Evolutionary conservation across 2,888 invertebrate genomes (phyloP).

Genomic region (Agrypnus murinus): DNA sequence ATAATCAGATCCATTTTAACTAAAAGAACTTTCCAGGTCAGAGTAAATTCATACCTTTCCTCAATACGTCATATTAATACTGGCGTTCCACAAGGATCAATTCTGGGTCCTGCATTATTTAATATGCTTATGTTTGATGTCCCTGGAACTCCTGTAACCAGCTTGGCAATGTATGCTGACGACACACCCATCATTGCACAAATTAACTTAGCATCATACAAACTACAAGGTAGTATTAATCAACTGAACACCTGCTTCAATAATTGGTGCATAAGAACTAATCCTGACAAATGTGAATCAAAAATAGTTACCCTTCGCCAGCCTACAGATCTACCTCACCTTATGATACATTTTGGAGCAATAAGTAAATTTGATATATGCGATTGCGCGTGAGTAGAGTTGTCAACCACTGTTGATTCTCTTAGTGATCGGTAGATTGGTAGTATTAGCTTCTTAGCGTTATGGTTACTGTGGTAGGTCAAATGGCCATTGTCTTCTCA

Average conservation of each 20-base stretch:
- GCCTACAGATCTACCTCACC: background rate
- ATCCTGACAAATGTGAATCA: no score
- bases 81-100: no score
- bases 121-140: background rate
- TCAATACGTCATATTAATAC: background rate
- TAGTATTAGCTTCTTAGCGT: no score
- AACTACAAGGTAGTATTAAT: slow-evolving; percentile 3
- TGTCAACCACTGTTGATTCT: no score
- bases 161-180: slow-evolving; percentile 11
- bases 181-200: background rate
- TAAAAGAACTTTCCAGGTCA: no score
- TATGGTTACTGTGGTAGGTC: no score
- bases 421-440: no score
- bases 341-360: no score
- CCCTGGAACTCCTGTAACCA: background rate
- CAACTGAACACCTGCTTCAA: slow-evolving; percentile 5
- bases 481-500: no score
- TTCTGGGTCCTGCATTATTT: slow-evolving; percentile 1
- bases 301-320: background rate
- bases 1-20: slow-evolving; percentile 1
- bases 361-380: no score
- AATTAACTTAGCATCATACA: background rate
- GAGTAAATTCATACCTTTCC: background rate
- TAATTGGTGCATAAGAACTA: slow-evolving; percentile 14
- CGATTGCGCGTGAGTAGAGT: no score